phyloP scores from a whole-genome alignment of 2,888 invertebrate genomes.

The Drosophila nr. medialis region DNA sequence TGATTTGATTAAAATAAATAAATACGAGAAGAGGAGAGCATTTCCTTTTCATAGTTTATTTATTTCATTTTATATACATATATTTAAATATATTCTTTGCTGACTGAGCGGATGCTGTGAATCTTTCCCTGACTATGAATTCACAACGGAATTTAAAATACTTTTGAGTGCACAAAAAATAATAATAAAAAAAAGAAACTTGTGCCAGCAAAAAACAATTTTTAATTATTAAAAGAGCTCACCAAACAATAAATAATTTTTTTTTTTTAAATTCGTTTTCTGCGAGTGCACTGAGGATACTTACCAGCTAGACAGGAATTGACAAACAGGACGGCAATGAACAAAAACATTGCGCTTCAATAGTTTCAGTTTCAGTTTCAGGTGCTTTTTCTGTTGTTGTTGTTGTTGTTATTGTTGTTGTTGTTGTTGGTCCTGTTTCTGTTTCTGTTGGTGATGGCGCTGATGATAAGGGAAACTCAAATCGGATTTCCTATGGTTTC shows the following conservation, averaged over 20 bases:
- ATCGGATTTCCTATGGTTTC: slow-evolving; percentile 64
- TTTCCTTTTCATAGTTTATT: background rate
- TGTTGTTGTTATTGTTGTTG: background rate
- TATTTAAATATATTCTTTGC: background rate
- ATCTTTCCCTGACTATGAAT: background rate
- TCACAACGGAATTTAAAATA: background rate
- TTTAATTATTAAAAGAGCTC: background rate
- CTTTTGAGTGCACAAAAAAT: background rate
- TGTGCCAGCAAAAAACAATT: background rate
- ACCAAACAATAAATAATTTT: background rate
- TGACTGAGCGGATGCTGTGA: background rate
- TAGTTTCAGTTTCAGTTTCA: slow-evolving; percentile 43
- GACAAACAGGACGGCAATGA: slow-evolving; percentile 83
- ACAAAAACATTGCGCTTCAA: slow-evolving; percentile 82
- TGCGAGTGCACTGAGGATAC: slow-evolving; percentile 53
- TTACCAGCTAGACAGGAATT: slow-evolving; percentile 85
- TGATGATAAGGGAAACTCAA: slow-evolving; percentile 36
- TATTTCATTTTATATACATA: background rate
- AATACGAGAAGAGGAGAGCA: background rate
- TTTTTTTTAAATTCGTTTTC: background rate
- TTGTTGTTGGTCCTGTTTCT: background rate
- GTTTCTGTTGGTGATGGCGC: slow-evolving; percentile 28
- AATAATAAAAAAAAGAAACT: background rate
- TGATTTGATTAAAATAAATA: background rate
- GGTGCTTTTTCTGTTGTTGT: background rate